A percentile compares a stretch with the other conserved stretches of the same genome.
phyloP scores from a whole-genome alignment of 53 echinoderm and acorn worm genomes.

The Apostichopus leukothele region DNA sequence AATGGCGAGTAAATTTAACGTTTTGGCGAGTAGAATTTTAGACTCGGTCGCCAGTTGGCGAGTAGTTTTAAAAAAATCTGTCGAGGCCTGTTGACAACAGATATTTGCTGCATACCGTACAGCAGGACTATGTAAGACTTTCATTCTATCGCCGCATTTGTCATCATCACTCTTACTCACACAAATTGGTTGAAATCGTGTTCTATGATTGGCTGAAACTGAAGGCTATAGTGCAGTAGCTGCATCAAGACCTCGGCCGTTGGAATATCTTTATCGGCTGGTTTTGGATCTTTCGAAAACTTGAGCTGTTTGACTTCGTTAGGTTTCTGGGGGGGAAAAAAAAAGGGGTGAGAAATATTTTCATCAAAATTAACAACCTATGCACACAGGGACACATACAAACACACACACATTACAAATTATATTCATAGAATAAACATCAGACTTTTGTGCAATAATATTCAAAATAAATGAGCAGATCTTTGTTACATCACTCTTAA shows the following conservation, averaged over 20 bases:
- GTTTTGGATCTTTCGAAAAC: constrained; percentile 71
- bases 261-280: constrained; percentile 56
- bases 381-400: too few species aligned
- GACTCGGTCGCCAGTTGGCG: too few species aligned
- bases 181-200: constrained; percentile 53
- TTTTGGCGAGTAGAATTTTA: too few species aligned
- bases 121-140: too few species aligned
- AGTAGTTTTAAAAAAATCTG: too few species aligned
- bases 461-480: neutral
- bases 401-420: too few species aligned
- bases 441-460: too few species aligned
- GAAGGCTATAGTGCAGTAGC: constrained; percentile 86
- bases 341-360: neutral
- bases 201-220: constrained; percentile 68
- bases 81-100: too few species aligned
- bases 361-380: neutral
- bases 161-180: constrained; percentile 10
- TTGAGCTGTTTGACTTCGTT: constrained; percentile 67
- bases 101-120: too few species aligned
- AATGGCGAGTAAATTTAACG: too few species aligned
- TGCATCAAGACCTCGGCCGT: constrained; percentile 72
- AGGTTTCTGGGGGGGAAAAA: constrained; percentile 62
- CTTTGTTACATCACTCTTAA: neutral
- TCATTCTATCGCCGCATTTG: too few species aligned
- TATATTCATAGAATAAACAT: too few species aligned